Evolutionary conservation across 2,113 vertebrate genomes (phyloP), one percentile per base, ranked within the genome.

Genomic region (Myrmophylax atrothorax): DNA sequence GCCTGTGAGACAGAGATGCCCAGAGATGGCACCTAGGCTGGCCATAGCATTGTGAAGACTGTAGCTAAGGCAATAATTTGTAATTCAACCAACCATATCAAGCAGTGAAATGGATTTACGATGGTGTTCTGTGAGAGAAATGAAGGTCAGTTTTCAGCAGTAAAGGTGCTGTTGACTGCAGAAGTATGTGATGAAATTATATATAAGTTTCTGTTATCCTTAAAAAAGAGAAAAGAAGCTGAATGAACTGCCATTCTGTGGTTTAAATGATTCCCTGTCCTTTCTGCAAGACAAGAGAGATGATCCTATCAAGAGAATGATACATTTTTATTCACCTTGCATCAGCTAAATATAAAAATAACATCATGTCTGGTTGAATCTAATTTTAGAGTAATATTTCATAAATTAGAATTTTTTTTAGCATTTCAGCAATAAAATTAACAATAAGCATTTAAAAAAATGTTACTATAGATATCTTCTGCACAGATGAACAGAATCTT

Each of bases 21-120:
- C 85, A 53, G 62, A 37, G 63, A 62, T 29, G 77, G 78, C 76
- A 95, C 62, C 88, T 72, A 50, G 44, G 67, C 56, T 25, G 35
- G 72, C 53, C 84, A 86, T 18, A 89, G 50, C 17, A 20, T 52
- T 92, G 18, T 14, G 28, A 63, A 63, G 60, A 28, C 59, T 89
- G 89, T 90, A 90, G 86, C 72, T 68, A 88, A 91, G 77, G 94
- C 85, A 96, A 94, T 95, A 93, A 95, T 96, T 92, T 95, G 93
- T 94, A 96, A 97, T 96, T 97, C 92, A 96, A 63, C 81, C 96
- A 96, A 94, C 91, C 97, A 95, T 96, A 92, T 87, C 91, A 90
- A 94, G 85, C 53, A 90, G 68, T 85, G 82, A 96, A 96, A 96
- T 97, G 92, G 95, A 96, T 97, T 97, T 97, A 97, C 69, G 84